Percentiles rank a stretch among this genome's conserved stretches.
Evolutionary conservation across 2,797 vertebrate genomes (phyloP).

Genomic region (Mallotus villosus): DNA sequence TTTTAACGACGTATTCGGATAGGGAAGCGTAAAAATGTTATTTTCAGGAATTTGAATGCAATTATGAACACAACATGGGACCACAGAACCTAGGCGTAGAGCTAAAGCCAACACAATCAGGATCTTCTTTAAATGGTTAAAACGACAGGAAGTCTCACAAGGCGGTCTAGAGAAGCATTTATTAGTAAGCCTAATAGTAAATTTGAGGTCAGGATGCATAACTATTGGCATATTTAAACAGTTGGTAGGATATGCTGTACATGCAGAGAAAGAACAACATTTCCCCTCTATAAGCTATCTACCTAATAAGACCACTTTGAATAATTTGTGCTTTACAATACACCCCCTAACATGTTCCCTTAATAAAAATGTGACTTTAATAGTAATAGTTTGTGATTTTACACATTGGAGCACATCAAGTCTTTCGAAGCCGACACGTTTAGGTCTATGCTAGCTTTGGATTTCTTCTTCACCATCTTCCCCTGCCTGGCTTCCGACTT

Average conservation of each 20-base stretch:
- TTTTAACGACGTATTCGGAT: too few relatives aligned
- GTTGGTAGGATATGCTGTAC: neutral
- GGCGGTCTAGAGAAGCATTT: neutral
- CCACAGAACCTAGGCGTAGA: too few relatives aligned
- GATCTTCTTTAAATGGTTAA: slow-evolving; percentile 1
- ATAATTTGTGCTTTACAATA: slow-evolving; percentile 25
- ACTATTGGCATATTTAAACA: neutral
- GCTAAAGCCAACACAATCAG: too few relatives aligned
- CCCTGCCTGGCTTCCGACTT: slow-evolving; percentile 64
- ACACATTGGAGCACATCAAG: slow-evolving; percentile 90
- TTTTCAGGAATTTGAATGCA: too few relatives aligned
- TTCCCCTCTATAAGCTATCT: neutral
- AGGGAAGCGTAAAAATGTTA: too few relatives aligned
- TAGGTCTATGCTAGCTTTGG: slow-evolving; percentile 65
- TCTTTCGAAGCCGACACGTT: slow-evolving; percentile 71
- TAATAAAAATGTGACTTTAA: neutral
- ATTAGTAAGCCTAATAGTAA: neutral
- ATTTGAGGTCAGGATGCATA: neutral
- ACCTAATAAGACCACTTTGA: neutral
- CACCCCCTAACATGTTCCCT: neutral
- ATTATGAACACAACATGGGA: too few relatives aligned
- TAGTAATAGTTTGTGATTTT: slow-evolving; percentile 34
- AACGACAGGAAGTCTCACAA: neutral
- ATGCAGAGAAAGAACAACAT: neutral
- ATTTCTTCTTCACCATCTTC: slow-evolving; percentile 76